Percentiles rank a stretch among this genome's conserved stretches.
phyloP scores from a whole-genome alignment of 2,113 vertebrate genomes.

The Ranitomeya variabilis region DNA sequence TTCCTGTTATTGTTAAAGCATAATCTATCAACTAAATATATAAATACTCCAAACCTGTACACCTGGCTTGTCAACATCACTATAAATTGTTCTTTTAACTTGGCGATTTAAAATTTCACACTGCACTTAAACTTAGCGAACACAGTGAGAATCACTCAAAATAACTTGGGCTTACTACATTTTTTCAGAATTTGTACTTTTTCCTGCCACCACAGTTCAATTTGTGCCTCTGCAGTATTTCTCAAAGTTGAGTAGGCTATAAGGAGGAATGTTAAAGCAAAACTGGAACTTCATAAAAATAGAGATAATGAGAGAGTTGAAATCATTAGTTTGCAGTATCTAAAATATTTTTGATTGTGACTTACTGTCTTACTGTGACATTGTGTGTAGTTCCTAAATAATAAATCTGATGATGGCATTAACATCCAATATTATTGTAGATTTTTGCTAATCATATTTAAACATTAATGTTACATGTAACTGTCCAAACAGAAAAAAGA shows the following conservation, averaged over 20 bases:
- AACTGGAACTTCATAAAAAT: not conserved
- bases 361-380: not conserved
- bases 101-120: slow-evolving; percentile 20
- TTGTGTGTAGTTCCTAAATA: not conserved
- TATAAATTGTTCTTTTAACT: slow-evolving; percentile 2
- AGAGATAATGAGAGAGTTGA: not conserved
- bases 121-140: not conserved
- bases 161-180: not conserved
- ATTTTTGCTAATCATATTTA: no score
- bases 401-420: no score
- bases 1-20: not conserved
- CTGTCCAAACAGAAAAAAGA: no score
- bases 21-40: slow-evolving; percentile 24
- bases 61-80: not conserved
- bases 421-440: no score
- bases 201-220: not conserved
- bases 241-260: not conserved
- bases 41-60: not conserved
- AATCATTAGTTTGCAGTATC: not conserved
- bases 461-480: no score
- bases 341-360: not conserved
- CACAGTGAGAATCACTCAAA: slow-evolving; percentile 5
- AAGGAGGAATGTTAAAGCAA: not conserved
- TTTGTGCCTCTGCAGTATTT: not conserved
- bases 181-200: not conserved